phyloP scores from a whole-genome alignment of 37 sponge, comb jelly and placozoan species.

The Axinella damicornis region DNA sequence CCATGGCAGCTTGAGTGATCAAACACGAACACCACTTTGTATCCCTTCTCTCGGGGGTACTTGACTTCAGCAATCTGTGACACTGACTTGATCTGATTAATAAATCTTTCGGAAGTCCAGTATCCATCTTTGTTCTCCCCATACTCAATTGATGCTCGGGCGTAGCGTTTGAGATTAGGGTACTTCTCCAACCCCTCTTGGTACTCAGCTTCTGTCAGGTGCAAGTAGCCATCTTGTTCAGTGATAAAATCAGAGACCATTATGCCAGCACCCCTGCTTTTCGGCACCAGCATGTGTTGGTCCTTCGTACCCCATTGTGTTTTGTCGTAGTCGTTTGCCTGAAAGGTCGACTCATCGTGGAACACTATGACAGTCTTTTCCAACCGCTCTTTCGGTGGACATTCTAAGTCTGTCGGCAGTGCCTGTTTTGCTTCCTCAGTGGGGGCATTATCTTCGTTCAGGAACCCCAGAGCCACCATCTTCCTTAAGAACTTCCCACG shows the following conservation, averaged over 20 bases:
- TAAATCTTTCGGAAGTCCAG: too few species aligned
- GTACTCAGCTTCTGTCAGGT: conserved; percentile 1
- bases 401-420: conserved; percentile 37
- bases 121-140: too few species aligned
- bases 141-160: conserved; percentile 20
- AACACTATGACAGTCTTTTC: conserved; percentile 4
- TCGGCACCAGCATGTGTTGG: too few species aligned
- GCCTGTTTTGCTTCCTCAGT: conserved; percentile 38
- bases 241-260: too few species aligned
- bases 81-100: conserved; percentile 17
- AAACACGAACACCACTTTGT: conserved; percentile 19
- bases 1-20: too few species aligned
- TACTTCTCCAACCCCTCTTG: not conserved
- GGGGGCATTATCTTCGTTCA: conserved; percentile 38
- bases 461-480: conserved; percentile 30
- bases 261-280: too few species aligned
- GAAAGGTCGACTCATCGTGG: conserved; percentile 1
- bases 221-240: conserved; percentile 19
- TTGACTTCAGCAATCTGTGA: conserved; percentile 37
- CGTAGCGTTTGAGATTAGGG: not conserved
- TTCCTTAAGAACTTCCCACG: too few species aligned
- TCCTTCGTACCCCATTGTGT: not conserved
- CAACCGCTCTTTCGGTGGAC: conserved; percentile 5
- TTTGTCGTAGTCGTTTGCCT: not conserved
- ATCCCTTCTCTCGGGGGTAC: conserved; percentile 38